These are phyloP conservation scores for Clarias laeviceps DNA, from an alignment of 2,797 vertebrate species.

Conservation along the genomic window DNA sequence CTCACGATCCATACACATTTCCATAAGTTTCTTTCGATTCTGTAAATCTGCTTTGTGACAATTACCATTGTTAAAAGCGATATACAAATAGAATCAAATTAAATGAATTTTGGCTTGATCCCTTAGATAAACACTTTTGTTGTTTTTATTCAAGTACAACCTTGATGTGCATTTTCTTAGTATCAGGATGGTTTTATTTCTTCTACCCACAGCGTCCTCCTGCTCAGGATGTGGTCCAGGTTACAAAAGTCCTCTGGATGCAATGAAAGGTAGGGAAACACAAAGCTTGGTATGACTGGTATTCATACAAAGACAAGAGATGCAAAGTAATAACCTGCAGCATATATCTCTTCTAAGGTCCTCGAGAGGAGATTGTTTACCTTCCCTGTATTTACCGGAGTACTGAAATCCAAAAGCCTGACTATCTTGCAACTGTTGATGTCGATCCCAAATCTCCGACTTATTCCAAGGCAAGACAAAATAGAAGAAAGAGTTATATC, in stretches of 20 bases:
- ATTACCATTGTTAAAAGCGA: no score
- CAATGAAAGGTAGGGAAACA: constrained; percentile 85
- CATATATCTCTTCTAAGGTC: constrained; percentile 69
- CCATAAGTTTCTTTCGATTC: no score
- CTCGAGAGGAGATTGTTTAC: constrained; percentile 87
- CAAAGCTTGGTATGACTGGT: background rate
- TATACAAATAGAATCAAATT: no score
- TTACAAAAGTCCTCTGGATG: constrained; percentile 83
- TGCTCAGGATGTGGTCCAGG: constrained; percentile 87
- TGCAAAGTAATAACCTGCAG: background rate
- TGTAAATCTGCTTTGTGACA: no score
- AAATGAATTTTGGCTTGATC: background rate
- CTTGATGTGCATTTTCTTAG: background rate
- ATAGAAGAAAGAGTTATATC: background rate
- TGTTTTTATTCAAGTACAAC: background rate
- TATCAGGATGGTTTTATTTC: constrained; percentile 1
- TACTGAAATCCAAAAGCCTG: constrained; percentile 80
- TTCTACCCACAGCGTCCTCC: constrained; percentile 66
- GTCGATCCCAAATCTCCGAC: constrained; percentile 80
- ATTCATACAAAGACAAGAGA: background rate
- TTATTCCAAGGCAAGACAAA: constrained; percentile 80
- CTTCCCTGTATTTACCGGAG: constrained; percentile 90
- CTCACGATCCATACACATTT: no score
- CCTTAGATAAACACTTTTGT: background rate
- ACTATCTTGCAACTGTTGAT: constrained; percentile 92